These are phyloP conservation scores for Centropyge bicolor DNA, from an alignment of 2,797 vertebrate genomes.

Conservation along the genomic window DNA sequence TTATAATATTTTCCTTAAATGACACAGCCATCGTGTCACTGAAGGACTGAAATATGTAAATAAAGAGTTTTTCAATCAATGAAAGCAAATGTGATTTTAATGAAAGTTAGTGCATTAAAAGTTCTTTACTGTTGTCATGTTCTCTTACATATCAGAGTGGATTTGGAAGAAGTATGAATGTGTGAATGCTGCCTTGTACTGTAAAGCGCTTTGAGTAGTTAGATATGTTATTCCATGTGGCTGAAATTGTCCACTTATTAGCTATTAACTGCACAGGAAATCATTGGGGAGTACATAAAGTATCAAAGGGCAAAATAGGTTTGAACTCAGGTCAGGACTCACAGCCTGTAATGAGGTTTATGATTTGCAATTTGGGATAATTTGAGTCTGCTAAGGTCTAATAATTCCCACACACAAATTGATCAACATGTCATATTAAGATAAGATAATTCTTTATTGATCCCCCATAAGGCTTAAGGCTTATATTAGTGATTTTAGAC, in stretches of 20 bases:
- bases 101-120: not conserved
- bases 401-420: not conserved
- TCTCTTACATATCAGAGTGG: too few relatives aligned
- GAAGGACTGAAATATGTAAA: not conserved
- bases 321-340: not conserved
- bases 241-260: not conserved
- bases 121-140: not conserved
- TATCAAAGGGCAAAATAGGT: not conserved
- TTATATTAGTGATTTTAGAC: constrained; percentile 4
- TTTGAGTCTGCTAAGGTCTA: not conserved
- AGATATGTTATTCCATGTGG: not conserved
- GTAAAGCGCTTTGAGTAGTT: too few relatives aligned
- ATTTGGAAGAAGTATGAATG: too few relatives aligned
- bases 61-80: constrained; percentile 8
- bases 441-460: too few relatives aligned
- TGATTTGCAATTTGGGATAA: not conserved
- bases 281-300: not conserved
- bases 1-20: not conserved
- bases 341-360: not conserved
- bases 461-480: too few relatives aligned
- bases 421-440: not conserved
- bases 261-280: not conserved
- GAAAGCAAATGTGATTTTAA: not conserved
- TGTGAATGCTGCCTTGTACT: too few relatives aligned
- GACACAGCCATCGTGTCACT: not conserved